Conservation (phyloP, 2,113 vertebrate species). For the Lepus americanus region DNA sequence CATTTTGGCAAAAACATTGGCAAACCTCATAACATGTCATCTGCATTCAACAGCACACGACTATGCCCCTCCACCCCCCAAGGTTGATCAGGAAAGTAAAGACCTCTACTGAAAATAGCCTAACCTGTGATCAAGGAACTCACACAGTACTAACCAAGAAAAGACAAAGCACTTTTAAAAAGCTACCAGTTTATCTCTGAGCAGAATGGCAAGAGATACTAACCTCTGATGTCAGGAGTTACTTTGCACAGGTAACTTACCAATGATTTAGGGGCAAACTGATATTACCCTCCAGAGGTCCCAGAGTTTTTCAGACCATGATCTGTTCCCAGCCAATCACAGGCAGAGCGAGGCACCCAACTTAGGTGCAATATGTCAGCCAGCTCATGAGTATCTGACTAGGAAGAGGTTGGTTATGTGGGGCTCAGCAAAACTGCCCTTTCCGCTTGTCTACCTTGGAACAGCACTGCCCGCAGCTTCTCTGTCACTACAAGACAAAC, state of each 20-base stretch:
- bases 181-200: background rate
- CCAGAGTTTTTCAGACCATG: background rate
- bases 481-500: background rate
- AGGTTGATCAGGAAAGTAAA: background rate
- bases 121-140: background rate
- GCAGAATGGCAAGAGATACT: slow-evolving; percentile 3
- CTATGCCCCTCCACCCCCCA: background rate
- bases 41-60: background rate
- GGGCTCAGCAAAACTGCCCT: background rate
- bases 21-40: background rate
- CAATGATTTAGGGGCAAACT: background rate
- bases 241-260: background rate
- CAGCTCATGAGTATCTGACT: background rate
- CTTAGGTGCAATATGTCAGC: background rate
- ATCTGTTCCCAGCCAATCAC: slow-evolving; percentile 43
- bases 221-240: background rate
- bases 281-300: background rate
- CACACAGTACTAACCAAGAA: background rate
- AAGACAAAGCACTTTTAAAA: background rate
- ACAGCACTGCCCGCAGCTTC: background rate
- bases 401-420: background rate
- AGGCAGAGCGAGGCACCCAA: background rate
- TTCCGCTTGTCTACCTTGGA: background rate
- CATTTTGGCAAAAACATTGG: background rate
- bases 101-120: background rate